Evolutionary conservation across 2,888 invertebrate genomes (phyloP), one percentile per base, ranked within the genome.

Genomic region (Amphiduros pacificus): DNA sequence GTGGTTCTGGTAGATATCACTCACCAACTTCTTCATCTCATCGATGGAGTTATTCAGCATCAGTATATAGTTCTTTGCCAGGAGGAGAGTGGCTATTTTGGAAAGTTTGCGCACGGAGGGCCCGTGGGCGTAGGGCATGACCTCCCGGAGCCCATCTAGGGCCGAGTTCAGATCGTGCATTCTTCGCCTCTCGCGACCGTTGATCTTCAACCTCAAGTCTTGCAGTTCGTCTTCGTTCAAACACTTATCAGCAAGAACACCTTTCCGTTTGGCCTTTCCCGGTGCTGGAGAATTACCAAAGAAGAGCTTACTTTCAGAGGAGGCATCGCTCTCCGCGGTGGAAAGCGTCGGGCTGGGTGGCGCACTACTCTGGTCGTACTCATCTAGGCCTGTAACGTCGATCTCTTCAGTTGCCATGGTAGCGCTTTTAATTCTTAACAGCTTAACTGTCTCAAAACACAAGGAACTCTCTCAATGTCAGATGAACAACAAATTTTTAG

Each of bases 111-210:
- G 61, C 14, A 81, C 81, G 3, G 80, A 80, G 0, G 81, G 80
- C 0, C 80, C 80, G 56, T 80, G 74, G 2, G 80, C 80, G 64
- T 81, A 81, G 1, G 81, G 81, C 81, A 82, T 82, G 31, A 82
- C 82, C 62, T 81, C 81, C 20, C 82, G 69, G 3, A 82, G 71
- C 27, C 79, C 79, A 63, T 82, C 82, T 58, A 82, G 65, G 0
- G 82, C 82, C 5, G 83, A 79, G 69, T 84, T 84, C 57, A 84
- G 71, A 64, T 84, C 84, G 71, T 85, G 85, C 85, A 85, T 85
- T 40, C 85, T 69, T 63, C 79, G 74, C 31, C 85, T 72, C 70
- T 85, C 85, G n/a, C 85, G 73, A 44, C 82, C 79, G 74, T 85
- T 85, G 48, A 85, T 83, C 68, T 83, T 83, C 52, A 81, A 70